These are phyloP conservation scores for Bombus picipes DNA, from an alignment of 1,140 invertebrate genomes.

Conservation along the genomic window DNA sequence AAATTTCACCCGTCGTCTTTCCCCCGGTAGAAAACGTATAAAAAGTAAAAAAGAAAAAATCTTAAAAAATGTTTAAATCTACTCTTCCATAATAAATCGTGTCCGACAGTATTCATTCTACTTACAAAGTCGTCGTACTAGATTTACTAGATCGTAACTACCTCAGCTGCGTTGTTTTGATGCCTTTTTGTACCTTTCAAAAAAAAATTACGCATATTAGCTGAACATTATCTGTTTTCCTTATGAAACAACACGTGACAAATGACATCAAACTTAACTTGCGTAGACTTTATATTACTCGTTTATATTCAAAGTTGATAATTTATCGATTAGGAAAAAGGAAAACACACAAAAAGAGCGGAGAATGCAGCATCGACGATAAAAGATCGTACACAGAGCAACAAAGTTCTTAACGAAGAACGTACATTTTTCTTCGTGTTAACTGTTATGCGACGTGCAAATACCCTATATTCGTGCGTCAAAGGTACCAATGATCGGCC, in stretches of 20 bases:
- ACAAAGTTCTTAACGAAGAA: background rate
- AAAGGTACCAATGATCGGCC: slow-evolving; percentile 36
- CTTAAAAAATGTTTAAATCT: background rate
- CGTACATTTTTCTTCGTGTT: background rate
- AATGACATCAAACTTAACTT: background rate
- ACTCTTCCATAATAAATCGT: background rate
- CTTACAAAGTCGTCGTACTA: background rate
- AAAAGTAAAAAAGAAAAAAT: background rate
- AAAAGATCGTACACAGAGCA: background rate
- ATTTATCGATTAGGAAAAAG: background rate
- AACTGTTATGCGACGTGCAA: background rate
- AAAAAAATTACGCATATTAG: background rate
- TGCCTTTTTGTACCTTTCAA: background rate
- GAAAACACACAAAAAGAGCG: no score
- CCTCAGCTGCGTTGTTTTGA: background rate
- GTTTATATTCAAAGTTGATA: background rate
- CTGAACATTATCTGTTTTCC: background rate
- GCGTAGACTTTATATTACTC: background rate
- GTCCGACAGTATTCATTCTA: background rate
- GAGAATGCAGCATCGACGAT: background rate
- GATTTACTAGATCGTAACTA: background rate
- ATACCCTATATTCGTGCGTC: background rate
- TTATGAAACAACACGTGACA: background rate
- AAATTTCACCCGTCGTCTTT: slow-evolving; percentile 35
- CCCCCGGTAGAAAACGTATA: background rate